Evolutionary conservation across 2,888 invertebrate species (phyloP).

Genomic region (Calliphora vomitoria): DNA sequence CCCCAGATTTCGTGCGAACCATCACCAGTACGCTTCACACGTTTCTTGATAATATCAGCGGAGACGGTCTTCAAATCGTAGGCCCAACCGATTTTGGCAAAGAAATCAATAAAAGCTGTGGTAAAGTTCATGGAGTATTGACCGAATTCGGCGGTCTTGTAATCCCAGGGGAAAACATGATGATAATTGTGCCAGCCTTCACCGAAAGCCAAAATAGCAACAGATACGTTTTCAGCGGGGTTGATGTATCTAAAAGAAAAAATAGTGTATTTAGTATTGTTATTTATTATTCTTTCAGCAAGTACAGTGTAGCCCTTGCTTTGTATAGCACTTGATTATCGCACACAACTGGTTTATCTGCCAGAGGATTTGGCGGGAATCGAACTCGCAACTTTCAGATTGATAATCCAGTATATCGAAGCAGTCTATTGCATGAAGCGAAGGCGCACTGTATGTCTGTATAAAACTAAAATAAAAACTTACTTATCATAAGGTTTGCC

Average conservation of each 20-base stretch:
- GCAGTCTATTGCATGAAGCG: too few species aligned
- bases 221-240: constrained; percentile 88
- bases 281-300: too few species aligned
- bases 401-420: too few species aligned
- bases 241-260: constrained; percentile 86
- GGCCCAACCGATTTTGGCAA: constrained; percentile 93
- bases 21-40: constrained; percentile 91
- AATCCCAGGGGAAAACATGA: constrained; percentile 94
- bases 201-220: constrained; percentile 88
- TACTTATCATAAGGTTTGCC: constrained; percentile 90
- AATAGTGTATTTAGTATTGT: too few species aligned
- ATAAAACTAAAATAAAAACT: constrained; percentile 63
- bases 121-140: constrained; percentile 90
- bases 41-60: constrained; percentile 88
- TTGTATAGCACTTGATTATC: too few species aligned
- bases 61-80: constrained; percentile 94
- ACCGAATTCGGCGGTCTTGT: constrained; percentile 92
- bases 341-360: too few species aligned
- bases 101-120: constrained; percentile 91
- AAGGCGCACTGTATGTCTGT: too few species aligned
- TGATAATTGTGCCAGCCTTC: constrained; percentile 95
- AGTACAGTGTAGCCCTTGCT: too few species aligned
- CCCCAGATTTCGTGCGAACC: constrained; percentile 92
- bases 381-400: too few species aligned
- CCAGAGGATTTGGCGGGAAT: too few species aligned